Percentiles rank a stretch among this genome's conserved stretches.
These are phyloP conservation scores for Galemys pyrenaicus DNA, from an alignment of 2,113 vertebrate genomes.

Conservation along the genomic window DNA sequence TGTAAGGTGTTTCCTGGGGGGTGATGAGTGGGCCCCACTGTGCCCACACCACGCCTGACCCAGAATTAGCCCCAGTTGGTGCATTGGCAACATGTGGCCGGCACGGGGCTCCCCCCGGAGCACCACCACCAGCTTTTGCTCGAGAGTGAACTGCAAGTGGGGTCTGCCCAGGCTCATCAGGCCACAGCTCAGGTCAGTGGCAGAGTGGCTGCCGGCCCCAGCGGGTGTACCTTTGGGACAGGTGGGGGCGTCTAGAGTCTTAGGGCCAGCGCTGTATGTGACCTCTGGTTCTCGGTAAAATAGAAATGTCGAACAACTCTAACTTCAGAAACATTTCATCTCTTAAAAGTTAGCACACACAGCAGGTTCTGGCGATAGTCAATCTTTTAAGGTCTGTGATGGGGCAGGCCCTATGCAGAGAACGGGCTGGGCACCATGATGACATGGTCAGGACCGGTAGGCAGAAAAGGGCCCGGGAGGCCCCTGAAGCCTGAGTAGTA, in stretches of 20 bases:
- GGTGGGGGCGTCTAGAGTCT: neutral
- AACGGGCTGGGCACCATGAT: neutral
- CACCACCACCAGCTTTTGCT: neutral
- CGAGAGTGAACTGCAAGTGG: neutral
- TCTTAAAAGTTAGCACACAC: neutral
- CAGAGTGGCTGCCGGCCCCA: fast-evolving
- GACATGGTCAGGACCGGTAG: neutral
- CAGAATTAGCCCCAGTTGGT: neutral
- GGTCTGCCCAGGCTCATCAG: neutral
- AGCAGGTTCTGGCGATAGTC: neutral
- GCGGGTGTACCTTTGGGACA: neutral
- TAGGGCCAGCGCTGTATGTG: neutral
- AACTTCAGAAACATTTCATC: neutral
- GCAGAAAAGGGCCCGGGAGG: neutral
- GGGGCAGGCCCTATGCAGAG: neutral
- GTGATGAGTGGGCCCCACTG: neutral
- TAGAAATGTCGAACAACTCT: neutral
- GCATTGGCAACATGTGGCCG: neutral
- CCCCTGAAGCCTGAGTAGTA: neutral
- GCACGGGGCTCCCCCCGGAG: constrained; percentile 12
- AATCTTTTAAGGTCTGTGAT: neutral
- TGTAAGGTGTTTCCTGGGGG: neutral
- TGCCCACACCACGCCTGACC: neutral
- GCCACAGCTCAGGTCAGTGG: neutral
- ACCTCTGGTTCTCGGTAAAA: neutral